A percentile compares a stretch with the other conserved stretches of the same genome.
Conservation (phyloP, 2,797 vertebrate genomes). For the Aeoliscus strigatus region DNA sequence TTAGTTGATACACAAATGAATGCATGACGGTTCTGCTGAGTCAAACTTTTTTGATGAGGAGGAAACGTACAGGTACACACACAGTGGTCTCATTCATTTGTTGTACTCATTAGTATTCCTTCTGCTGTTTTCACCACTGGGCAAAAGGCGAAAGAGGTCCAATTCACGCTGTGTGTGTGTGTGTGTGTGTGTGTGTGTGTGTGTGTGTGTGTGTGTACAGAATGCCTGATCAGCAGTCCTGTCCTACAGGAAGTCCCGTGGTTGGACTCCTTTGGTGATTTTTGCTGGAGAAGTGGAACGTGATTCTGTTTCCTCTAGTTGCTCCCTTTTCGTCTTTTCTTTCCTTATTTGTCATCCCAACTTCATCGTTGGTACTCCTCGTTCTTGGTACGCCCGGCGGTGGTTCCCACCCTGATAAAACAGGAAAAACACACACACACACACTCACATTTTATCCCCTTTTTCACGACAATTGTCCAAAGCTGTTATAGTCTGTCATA, state of each 20-base stretch:
- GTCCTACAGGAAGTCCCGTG: conserved; percentile 69
- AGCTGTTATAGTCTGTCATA: no score
- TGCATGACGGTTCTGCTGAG: neutral
- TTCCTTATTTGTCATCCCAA: conserved; percentile 1
- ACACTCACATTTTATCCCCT: no score
- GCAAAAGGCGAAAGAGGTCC: conserved; percentile 60
- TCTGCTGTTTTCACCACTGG: conserved; percentile 47
- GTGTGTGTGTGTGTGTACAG: conserved; percentile 25
- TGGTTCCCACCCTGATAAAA: no score
- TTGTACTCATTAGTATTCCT: conserved; percentile 62
- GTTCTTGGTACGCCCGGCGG: no score
- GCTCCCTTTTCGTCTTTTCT: conserved; percentile 27
- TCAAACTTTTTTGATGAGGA: neutral
- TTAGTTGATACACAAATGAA: neutral
- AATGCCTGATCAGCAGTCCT: conserved; percentile 73
- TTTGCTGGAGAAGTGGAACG: conserved; percentile 59
- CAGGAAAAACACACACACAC: no score
- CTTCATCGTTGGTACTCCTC: no score
- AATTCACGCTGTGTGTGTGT: conserved; percentile 41
- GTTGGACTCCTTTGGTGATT: conserved; percentile 58
- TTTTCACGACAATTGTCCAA: no score
- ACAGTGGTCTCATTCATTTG: conserved; percentile 33
- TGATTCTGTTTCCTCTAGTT: no score
- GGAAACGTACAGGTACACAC: conserved; percentile 6
- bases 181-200: conserved; percentile 27